Conservation (phyloP, 2,113 vertebrate species). For the Verasper variegatus region DNA sequence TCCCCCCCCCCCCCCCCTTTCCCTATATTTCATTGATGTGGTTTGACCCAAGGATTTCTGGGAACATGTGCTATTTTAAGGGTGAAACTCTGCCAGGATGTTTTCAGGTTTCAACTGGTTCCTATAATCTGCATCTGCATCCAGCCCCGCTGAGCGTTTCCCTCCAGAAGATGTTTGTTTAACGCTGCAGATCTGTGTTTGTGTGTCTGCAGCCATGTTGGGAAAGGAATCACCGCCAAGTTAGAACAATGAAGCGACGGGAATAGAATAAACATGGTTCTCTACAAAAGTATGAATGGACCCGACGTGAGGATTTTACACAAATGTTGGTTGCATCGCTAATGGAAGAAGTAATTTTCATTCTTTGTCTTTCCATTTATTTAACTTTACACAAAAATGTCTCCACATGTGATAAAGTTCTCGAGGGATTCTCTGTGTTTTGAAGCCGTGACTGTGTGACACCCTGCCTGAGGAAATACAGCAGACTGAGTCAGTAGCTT, state of each 20-base stretch:
- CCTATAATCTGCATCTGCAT: constrained; percentile 49
- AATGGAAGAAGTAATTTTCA: neutral
- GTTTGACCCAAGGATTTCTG: constrained; percentile 37
- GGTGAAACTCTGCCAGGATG: constrained; percentile 10
- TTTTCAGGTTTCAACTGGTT: constrained; percentile 33
- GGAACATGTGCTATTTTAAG: constrained; percentile 36
- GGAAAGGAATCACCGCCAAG: constrained; percentile 5
- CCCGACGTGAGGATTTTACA: neutral
- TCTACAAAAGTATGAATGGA: neutral
- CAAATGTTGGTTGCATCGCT: neutral
- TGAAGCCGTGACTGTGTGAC: neutral
- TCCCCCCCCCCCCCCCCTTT: neutral
- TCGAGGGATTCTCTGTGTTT: neutral
- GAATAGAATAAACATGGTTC: neutral
- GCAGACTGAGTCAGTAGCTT: no score
- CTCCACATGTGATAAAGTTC: neutral
- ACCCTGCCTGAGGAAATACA: no score
- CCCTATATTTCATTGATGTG: constrained; percentile 28
- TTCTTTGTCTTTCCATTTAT: no score
- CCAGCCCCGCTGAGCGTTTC: neutral
- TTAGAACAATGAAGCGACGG: neutral
- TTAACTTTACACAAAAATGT: neutral
- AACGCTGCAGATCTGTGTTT: neutral
- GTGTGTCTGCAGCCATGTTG: constrained; percentile 19
- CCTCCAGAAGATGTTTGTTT: constrained; percentile 9